Evolutionary conservation across 2,113 vertebrate genomes (phyloP), one percentile per base, ranked within the genome.

Genomic region (Nyctibius bracteatus): DNA sequence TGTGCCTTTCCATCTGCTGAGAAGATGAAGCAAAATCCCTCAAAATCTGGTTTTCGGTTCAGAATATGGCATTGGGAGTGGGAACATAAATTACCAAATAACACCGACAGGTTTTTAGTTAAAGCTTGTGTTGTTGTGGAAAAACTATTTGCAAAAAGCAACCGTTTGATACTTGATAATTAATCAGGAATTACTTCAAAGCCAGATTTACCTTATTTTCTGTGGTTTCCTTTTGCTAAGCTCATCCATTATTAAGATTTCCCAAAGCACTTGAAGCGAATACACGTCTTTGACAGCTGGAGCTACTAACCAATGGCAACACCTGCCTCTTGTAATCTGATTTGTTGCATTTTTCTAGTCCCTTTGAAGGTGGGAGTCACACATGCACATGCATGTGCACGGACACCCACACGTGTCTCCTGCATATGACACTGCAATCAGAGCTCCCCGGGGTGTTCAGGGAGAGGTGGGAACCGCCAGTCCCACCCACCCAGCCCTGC

Each of bases 361-460:
- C 8, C 58, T 81, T 41, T 41, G 85, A 66, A 63, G 57, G 75
- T 54, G 67, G 61, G 37, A 62, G 59, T 57, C 79, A 31, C 71
- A 25, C 74, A 31, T 5, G 37, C 74, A 52, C 13, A 9, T 10
- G 37, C 33, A n/a, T 16, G 33, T 51, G 49, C 44, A 18, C 49
- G 13, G 31, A 35, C 52, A 43, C 70, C 65, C 72, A 14, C 72
- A 13, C 10, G 5, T 8, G 0, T 20, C 58, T 41, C 37, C 44
- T 5, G 10, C 4, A 0, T 19, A 1, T 3, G 14, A 7, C 22
- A 3, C 10, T 1, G 25, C 27, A 2, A 0, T 4, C 14, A 5
- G 66, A 28, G 44, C 47, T 68, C 21, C 10, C 12, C n/a, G 2
- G 66, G n/a, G 23, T 8, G 27, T 6, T 33, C 19, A 6, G 52